A percentile compares a stretch with the other conserved stretches of the same genome.
phyloP scores from a whole-genome alignment of 2,888 invertebrate species.

The Chelonus formosanus region DNA sequence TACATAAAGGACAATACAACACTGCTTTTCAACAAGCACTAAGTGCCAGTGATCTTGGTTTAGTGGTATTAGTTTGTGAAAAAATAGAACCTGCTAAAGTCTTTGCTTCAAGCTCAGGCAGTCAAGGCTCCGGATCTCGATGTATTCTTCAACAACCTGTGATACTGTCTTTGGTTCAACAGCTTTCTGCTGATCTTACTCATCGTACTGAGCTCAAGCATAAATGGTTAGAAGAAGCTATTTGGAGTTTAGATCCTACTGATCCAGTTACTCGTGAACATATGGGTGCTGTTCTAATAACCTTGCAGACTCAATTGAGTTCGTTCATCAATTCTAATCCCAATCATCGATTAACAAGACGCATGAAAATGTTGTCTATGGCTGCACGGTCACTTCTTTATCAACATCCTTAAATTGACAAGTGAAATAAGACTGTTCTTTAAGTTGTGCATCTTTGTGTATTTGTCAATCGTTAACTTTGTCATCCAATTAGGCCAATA shows the following conservation, averaged over 20 bases:
- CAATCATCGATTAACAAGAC: constrained; percentile 71
- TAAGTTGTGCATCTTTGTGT: not conserved
- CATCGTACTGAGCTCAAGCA: constrained; percentile 85
- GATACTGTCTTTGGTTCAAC: constrained; percentile 91
- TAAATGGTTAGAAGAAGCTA: constrained; percentile 87
- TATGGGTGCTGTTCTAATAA: constrained; percentile 79
- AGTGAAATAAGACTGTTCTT: constrained; percentile 5
- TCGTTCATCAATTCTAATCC: constrained; percentile 75
- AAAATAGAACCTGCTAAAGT: constrained; percentile 82
- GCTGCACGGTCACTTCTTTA: constrained; percentile 71
- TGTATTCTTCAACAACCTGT: constrained; percentile 88
- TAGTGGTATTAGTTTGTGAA: constrained; percentile 89
- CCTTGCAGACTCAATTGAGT: constrained; percentile 79
- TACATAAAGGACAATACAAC: constrained; percentile 77
- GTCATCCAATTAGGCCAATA: not conserved
- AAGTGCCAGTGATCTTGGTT: constrained; percentile 83
- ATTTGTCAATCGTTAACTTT: not conserved
- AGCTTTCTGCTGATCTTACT: constrained; percentile 88
- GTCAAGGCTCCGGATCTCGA: constrained; percentile 68
- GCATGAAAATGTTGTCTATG: constrained; percentile 78
- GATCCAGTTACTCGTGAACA: constrained; percentile 85
- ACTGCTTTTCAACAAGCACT: constrained; percentile 92
- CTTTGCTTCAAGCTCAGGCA: constrained; percentile 68
- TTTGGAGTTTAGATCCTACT: constrained; percentile 80
- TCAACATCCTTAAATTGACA: constrained; percentile 37